Evolutionary conservation across 2,113 vertebrate species (phyloP), one percentile per base, ranked within the genome.

Genomic region (Epinephelus lanceolatus): DNA sequence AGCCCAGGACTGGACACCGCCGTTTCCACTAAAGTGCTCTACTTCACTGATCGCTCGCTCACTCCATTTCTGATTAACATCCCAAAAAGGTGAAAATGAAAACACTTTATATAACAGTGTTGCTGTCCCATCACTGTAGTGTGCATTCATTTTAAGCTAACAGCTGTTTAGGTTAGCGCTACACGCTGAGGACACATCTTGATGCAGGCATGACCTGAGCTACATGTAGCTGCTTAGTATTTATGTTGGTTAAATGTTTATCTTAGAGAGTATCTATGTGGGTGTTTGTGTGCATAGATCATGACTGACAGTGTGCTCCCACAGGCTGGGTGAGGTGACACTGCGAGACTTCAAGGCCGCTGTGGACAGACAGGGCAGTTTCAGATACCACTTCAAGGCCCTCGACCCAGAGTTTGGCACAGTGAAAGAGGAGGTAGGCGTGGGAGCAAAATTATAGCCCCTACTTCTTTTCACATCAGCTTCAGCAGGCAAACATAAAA

Each of bases 401-500:
- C 94, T 99, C 91, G 98, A 99, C 91, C 98, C 98, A 0, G 98
- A 99, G 94, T 99, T 99, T 90, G 98, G 98, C 92, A 99, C 98
- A 23, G 98, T 99, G 65, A 99, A 99, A 89, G 98, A 99, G 77
- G 98, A 99, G 97, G 98, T 98, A 95, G 86, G 90, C 3, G 67
- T 80, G 57, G 66, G 67, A 81, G 49, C 53, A 15, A 88, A 90
- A 91, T 89, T 66, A 90, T 15, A 78, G 73, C 18, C 75, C 25
- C 53, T n/a, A 65, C 68, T 79, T 85, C 68, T 76, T 84, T 78
- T 63, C 73, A 71, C 51, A 72, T 72, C 67, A 71, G 1, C 67
- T 67, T 61, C 61, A 81, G 57, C 45, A 33, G 70, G 42, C 21
- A 70, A 75, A 87, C 79, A 82, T 73, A 63, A 87, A 82, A 83